These are phyloP conservation scores for Pseudomyrmex cubaensis DNA, from an alignment of 1,140 invertebrate genomes.

Conservation along the genomic window DNA sequence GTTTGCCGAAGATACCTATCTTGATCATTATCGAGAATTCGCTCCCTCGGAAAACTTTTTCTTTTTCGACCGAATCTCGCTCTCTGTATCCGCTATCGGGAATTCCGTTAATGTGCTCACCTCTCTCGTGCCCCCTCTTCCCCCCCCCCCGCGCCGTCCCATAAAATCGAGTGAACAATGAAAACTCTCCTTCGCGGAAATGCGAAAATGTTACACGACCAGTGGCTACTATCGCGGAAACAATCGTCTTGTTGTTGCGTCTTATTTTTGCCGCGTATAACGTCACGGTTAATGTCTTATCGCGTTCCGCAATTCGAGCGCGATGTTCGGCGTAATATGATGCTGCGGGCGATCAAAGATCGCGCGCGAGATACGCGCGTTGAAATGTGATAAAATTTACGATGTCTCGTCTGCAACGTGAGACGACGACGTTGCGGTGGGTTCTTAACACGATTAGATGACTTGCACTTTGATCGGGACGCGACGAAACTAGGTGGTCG, in stretches of 20 bases:
- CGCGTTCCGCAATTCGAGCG: background rate
- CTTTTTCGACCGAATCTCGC: background rate
- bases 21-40: constrained; percentile 46
- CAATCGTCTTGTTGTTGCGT: no score
- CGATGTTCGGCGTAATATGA: background rate
- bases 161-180: constrained; percentile 4
- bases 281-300: background rate
- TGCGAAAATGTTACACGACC: constrained; percentile 5
- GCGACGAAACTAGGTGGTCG: background rate
- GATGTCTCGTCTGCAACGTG: background rate
- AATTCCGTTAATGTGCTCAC: constrained; percentile 33
- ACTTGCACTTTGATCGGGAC: constrained; percentile 27
- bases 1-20: constrained; percentile 45
- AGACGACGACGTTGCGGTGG: background rate
- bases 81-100: background rate
- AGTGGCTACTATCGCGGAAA: background rate
- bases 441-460: constrained; percentile 30
- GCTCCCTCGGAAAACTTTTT: constrained; percentile 15
- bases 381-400: constrained; percentile 36
- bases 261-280: no score
- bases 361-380: background rate
- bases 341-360: background rate
- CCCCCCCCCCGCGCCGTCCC: no score
- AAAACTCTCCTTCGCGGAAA: constrained; percentile 15
- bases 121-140: background rate